phyloP scores from a whole-genome alignment of 2,888 invertebrate genomes.

The Caenorhabditis wallacei region DNA sequence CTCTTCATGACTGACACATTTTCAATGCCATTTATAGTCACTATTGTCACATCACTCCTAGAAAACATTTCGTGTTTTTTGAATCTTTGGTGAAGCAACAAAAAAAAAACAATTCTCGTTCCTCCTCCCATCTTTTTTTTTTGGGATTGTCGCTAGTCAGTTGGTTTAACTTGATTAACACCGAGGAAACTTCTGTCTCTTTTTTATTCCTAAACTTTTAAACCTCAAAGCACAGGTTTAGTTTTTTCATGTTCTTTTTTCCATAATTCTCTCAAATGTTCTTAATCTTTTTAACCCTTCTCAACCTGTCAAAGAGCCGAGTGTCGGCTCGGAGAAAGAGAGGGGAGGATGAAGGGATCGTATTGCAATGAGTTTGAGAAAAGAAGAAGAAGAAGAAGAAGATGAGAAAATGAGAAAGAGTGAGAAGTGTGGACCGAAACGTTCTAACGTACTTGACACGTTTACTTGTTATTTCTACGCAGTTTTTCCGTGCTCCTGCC shows the following conservation, averaged over 20 bases:
- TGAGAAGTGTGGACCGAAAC: constrained; percentile 52
- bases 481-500: constrained; percentile 5
- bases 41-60: constrained; percentile 23
- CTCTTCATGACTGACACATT: constrained; percentile 28
- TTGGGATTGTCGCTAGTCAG: not conserved
- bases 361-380: constrained; percentile 65
- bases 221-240: constrained; percentile 29
- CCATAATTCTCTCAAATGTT: constrained; percentile 3
- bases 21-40: constrained; percentile 17
- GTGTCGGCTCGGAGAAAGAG: constrained; percentile 6
- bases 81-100: constrained; percentile 11
- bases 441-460: constrained; percentile 61
- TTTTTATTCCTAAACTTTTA: not conserved
- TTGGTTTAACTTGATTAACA: constrained; percentile 23
- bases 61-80: constrained; percentile 24
- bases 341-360: constrained; percentile 49
- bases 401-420: constrained; percentile 58
- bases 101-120: constrained; percentile 23
- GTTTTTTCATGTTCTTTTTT: constrained; percentile 16
- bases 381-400: constrained; percentile 46
- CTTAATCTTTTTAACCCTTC: constrained; percentile 1
- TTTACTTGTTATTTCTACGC: constrained; percentile 47
- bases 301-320: constrained; percentile 45
- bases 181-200: constrained; percentile 12
- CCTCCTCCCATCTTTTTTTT: not conserved